These are phyloP conservation scores for Pseudochirops cupreus DNA, from an alignment of 2,797 vertebrate genomes.

Conservation along the genomic window DNA sequence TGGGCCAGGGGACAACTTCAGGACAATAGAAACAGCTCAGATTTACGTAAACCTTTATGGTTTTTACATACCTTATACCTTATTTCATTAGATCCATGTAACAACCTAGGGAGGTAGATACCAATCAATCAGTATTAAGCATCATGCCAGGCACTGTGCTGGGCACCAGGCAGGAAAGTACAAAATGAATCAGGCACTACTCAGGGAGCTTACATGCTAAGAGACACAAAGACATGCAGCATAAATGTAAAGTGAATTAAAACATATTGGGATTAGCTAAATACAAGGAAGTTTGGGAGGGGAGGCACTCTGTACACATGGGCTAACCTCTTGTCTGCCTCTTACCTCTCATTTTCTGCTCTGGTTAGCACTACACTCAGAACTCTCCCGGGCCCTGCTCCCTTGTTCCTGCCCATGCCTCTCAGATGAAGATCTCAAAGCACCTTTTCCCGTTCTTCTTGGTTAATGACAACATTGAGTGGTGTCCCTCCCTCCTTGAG, in stretches of 20 bases:
- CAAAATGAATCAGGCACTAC: background rate
- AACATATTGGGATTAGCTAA: background rate
- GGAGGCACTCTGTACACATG: background rate
- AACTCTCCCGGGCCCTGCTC: background rate
- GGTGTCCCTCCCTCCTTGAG: background rate
- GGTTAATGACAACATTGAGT: background rate
- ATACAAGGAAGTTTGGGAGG: background rate
- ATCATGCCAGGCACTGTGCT: background rate
- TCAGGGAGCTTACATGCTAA: background rate
- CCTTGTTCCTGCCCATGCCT: background rate
- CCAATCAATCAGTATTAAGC: background rate
- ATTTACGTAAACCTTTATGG: background rate
- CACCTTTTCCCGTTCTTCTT: background rate
- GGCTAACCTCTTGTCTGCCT: background rate
- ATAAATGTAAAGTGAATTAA: background rate
- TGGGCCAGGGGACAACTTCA: background rate
- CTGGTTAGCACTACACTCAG: background rate
- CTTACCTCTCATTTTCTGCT: background rate
- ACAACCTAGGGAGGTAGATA: background rate
- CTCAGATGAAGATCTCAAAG: background rate
- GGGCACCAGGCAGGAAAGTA: background rate
- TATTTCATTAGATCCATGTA: background rate
- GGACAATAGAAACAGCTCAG: background rate
- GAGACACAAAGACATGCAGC: background rate
- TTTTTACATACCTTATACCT: background rate